Base-by-base conservation (phyloP, 2,888 invertebrate genomes). In the Thereva unica region DNA sequence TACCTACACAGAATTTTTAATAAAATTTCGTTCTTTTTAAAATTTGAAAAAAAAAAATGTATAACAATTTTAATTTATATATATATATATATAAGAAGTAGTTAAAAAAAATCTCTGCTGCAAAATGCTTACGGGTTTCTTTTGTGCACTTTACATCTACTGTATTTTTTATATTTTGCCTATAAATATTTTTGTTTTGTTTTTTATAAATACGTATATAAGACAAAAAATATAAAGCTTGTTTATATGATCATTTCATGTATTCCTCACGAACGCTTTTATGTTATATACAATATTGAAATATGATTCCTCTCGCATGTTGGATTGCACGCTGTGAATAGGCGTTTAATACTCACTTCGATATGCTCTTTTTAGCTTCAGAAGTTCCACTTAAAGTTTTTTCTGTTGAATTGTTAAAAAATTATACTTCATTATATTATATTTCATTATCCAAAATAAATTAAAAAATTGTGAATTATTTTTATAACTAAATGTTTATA, bases 171-270 rank as follows among this genome's bases (percentile, higher is more conserved):
- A 63, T 56, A 41, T 67, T 23, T 23, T 57, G n/a, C 55, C 59
- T 67, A 61, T 61, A 50, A 40, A 50, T 61, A 68, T 66, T 23
- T 23, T 23, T n/a, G n/a, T n/a, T 23, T 23, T 23, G 23, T 23
- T 23, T 23, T 23, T 23, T 23, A 68, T 68, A 64, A 64, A 64
- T 65, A 68, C 64, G 55, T 66, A 68, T 66, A 59, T 66, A 47
- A 54, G 59, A 68, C 68, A 64, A 68, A 64, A 56, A 55, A 61
- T 65, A 61, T 68, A 68, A 55, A 68, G 55, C 61, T 66, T 64
- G 50, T 44, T 54, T 54, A 55, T 61, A 45, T 55, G 49, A 66
- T 65, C 52, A 64, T 47, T 57, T 61, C 54, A 61, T 49, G 40
- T 34, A 61, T 61, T 40, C 45, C 49, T 40, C 50, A 23, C 23